Conservation (phyloP, 1,140 invertebrate species). For the Mizuhopecten yessoensis region DNA sequence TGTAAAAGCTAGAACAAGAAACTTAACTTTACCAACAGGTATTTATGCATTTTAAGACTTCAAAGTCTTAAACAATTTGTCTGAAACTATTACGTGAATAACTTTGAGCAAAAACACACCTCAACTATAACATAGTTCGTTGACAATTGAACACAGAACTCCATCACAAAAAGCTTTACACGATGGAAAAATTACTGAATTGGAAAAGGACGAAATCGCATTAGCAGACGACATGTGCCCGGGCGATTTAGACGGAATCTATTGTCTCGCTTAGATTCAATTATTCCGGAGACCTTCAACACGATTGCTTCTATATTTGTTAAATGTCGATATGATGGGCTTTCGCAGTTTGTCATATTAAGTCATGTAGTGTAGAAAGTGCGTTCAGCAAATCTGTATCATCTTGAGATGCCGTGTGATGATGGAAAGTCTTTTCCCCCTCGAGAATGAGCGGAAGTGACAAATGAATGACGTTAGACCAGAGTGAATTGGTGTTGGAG, state of each 20-base stretch:
- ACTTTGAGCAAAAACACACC: not conserved
- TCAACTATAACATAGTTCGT: not conserved
- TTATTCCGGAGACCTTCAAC: not conserved
- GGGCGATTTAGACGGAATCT: not conserved
- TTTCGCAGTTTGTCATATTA: slow-evolving; percentile 27
- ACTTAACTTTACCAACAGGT: too few species aligned
- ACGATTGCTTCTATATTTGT: slow-evolving; percentile 6
- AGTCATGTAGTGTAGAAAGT: not conserved
- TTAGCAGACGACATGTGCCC: slow-evolving; percentile 2
- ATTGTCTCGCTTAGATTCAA: slow-evolving; percentile 19
- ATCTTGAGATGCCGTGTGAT: too few species aligned
- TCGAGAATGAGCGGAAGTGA: too few species aligned
- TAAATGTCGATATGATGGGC: not conserved
- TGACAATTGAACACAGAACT: not conserved
- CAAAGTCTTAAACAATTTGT: too few species aligned
- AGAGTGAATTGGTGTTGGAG: too few species aligned
- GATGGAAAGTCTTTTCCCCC: too few species aligned
- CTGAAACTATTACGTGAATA: too few species aligned
- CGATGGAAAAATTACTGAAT: not conserved
- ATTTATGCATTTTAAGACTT: too few species aligned
- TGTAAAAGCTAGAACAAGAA: too few species aligned
- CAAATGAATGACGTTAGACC: too few species aligned
- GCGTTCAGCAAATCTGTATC: not conserved
- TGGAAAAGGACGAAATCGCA: not conserved
- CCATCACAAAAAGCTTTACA: not conserved